Evolutionary conservation across 1,140 invertebrate species (phyloP), one percentile per base, ranked within the genome.

Genomic region (Ridgeia piscesae): DNA sequence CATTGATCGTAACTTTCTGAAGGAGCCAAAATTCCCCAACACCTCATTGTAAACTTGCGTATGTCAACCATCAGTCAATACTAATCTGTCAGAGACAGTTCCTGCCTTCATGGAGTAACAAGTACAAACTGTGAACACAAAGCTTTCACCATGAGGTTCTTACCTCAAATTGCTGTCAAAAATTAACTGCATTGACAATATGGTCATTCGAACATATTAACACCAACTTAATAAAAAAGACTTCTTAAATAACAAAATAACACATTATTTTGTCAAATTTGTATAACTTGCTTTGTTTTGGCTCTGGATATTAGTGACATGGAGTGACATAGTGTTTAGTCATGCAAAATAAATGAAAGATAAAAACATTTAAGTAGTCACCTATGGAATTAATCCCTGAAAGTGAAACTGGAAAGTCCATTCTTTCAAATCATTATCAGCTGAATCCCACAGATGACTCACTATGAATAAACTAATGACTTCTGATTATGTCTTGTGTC

Each of bases 221-320:
- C 27, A 77, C 17, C 58, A 77, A 77, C 58, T 77, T 77, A 77
- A 77, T 21, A 77, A 77, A 77, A 77, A 9, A 77, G 27, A 77
- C 58, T 77, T 14, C 58, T 77, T 77, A 77, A 77, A 77, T 77
- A 77, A 77, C 58, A 77, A 77, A 77, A 77, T 77, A 77, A 77
- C 58, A 77, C 58, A 77, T 77, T 2, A 77, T 77, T 77, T 21
- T 77, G 58, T 31, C 58, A 77, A 21, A 31, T 17, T 77, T 77
- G 2, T 21, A 77, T 77, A 77, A 21, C 58, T 21, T 77, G 58
- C 27, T 77, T 77, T 77, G 58, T 77, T 77, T 9, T 31, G 58
- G 27, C 42, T n/a, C n/a, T 42, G 42, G 42, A 42, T 11, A 42
- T 11, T 42, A 6, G 42, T 77, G 58, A 77, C 2, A 77, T 21